Evolutionary conservation across 1,140 invertebrate genomes (phyloP).

Genomic region (Cydia fagiglandana): DNA sequence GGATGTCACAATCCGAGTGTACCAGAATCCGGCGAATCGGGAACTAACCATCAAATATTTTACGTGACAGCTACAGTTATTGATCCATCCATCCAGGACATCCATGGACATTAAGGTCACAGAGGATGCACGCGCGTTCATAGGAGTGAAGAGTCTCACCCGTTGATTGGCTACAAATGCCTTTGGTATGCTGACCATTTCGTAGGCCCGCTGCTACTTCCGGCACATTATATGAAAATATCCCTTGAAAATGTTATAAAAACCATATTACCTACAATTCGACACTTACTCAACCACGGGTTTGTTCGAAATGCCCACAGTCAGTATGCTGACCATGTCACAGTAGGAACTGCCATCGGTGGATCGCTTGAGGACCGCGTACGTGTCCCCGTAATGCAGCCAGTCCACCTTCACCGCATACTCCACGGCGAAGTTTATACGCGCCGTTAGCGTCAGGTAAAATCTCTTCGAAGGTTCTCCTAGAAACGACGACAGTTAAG

Average conservation of each 20-base stretch:
- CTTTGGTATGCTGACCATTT: too few species aligned
- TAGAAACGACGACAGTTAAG: slow-evolving; percentile 1
- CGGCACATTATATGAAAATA: neutral
- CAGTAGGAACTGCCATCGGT: slow-evolving; percentile 52
- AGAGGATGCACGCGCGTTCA: too few species aligned
- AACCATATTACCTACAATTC: neutral
- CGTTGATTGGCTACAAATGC: too few species aligned
- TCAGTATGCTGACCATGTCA: slow-evolving; percentile 52
- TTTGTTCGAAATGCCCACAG: slow-evolving; percentile 51
- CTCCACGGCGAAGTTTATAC: slow-evolving; percentile 51
- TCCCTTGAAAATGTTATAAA: neutral
- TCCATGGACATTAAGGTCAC: too few species aligned
- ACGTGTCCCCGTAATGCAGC: slow-evolving; percentile 52
- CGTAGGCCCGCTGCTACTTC: neutral
- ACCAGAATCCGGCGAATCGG: too few species aligned
- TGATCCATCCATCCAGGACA: too few species aligned
- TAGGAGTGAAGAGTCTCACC: too few species aligned
- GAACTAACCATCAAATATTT: too few species aligned
- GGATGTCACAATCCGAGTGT: too few species aligned
- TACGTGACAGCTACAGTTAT: too few species aligned
- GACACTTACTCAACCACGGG: slow-evolving; percentile 52
- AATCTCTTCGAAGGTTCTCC: slow-evolving; percentile 41
- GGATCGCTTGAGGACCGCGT: slow-evolving; percentile 50
- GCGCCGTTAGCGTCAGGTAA: slow-evolving; percentile 44
- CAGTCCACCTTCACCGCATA: slow-evolving; percentile 50